Evolutionary conservation across 2,888 invertebrate genomes (phyloP).

Genomic region (Sinelater perroti): DNA sequence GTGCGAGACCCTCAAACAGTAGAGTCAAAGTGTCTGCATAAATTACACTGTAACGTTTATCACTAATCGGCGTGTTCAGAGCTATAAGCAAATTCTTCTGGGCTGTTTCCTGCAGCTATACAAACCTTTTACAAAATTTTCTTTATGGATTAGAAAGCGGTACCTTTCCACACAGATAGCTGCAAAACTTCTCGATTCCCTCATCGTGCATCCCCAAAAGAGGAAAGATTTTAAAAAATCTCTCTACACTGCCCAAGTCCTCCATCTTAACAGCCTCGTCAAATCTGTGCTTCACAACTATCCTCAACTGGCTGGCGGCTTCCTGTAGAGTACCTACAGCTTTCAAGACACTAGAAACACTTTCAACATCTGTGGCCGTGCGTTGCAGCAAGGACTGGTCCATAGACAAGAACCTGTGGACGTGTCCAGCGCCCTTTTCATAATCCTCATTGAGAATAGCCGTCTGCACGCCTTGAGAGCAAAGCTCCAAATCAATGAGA

Average conservation of each 20-base stretch:
- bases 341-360: constrained; percentile 74
- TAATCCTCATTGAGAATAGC: constrained; percentile 95
- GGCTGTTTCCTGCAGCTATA: constrained; percentile 70
- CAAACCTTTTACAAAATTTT: constrained; percentile 2
- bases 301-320: constrained; percentile 75
- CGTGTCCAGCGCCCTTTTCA: constrained; percentile 95
- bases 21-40: constrained; percentile 87
- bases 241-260: constrained; percentile 89
- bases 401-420: constrained; percentile 92
- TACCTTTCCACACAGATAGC: constrained; percentile 85
- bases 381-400: constrained; percentile 83
- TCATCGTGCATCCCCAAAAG: constrained; percentile 89
- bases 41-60: constrained; percentile 78
- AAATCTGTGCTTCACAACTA: constrained; percentile 81
- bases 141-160: constrained; percentile 28
- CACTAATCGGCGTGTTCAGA: constrained; percentile 69
- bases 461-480: constrained; percentile 96
- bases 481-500: constrained; percentile 91
- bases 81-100: constrained; percentile 77
- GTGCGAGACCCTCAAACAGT: constrained; percentile 80
- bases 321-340: constrained; percentile 78
- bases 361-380: constrained; percentile 79
- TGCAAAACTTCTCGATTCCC: constrained; percentile 87
- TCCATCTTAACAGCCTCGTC: constrained; percentile 89
- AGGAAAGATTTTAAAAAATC: constrained; percentile 97